Evolutionary conservation across 2,113 vertebrate species (phyloP), one percentile per base, ranked within the genome.

Genomic region (Sphaerodactylus townsendi): DNA sequence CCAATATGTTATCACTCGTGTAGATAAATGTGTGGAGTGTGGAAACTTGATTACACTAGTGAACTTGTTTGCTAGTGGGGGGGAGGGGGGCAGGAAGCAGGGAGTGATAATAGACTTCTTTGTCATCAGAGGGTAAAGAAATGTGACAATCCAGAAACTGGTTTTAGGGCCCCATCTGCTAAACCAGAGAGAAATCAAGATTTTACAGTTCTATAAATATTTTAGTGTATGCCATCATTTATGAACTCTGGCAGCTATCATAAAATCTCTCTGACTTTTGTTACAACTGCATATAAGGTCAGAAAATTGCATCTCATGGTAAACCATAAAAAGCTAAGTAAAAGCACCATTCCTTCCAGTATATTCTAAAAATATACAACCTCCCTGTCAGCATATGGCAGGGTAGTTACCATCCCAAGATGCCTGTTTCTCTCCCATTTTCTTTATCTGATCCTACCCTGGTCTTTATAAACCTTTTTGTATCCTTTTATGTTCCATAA

Each of bases 201-300:
- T 96, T 97, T 97, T 97, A 97, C 96, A 96, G 97, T 97, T 96
- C 96, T 96, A 97, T 97, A 97, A 97, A 97, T 97, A 97, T 97
- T 97, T 97, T 96, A 97, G 96, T 97, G 94, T 96, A 96, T 96
- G 96, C 96, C 96, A 97, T 97, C 96, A 97, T 96, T 97, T 97
- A 97, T 97, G 96, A 96, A 96, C 96, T 97, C 95, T 97, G 97
- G 96, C 97, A 97, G 96, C 96, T 96, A 96, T 97, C 96, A 96
- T 97, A 97, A 97, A 97, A 97, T 92, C 96, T 96, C 95, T 94
- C 95, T 97, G 96, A 97, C 96, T 97, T 96, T 97, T 97, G 96
- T 97, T 96, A 96, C 96, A 97, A 96, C 96, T 96, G 96, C 96
- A 97, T 97, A 97, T 96, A 96, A 97, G 96, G 95, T 94, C 95